Percentiles rank a stretch among this genome's conserved stretches.
phyloP scores from a whole-genome alignment of 2,113 vertebrate genomes.

The Silurus meridionalis region DNA sequence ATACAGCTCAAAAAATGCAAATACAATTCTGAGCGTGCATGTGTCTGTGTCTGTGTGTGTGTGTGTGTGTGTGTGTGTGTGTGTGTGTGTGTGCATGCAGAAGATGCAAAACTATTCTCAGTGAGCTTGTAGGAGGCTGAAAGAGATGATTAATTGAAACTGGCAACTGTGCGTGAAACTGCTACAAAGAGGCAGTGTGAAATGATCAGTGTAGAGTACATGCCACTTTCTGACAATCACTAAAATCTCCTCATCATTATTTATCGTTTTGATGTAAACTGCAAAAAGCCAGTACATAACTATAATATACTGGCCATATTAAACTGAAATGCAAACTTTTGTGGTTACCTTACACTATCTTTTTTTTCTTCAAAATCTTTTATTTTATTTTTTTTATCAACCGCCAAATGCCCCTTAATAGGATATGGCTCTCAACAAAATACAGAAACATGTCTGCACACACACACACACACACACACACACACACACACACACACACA shows the following conservation, averaged over 20 bases:
- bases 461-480: too few relatives aligned
- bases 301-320: neutral
- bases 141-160: constrained; percentile 69
- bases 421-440: neutral
- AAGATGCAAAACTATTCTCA: constrained; percentile 44
- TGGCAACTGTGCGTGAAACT: constrained; percentile 55
- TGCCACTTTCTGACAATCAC: constrained; percentile 18
- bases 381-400: neutral
- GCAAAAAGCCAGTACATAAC: neutral
- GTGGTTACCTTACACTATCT: neutral
- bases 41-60: constrained; percentile 4
- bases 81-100: neutral
- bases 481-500: neutral
- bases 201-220: constrained; percentile 26
- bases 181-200: constrained; percentile 32
- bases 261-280: neutral
- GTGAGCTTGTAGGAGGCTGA: constrained; percentile 49
- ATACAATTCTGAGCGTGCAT: neutral
- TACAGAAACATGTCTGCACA: neutral
- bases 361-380: neutral
- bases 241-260: neutral
- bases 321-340: neutral
- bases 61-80: constrained; percentile 4
- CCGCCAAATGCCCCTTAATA: neutral
- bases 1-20: constrained; percentile 22